Evolutionary conservation across 1,140 invertebrate species (phyloP).

Genomic region (Dolichoris vasculosae): DNA sequence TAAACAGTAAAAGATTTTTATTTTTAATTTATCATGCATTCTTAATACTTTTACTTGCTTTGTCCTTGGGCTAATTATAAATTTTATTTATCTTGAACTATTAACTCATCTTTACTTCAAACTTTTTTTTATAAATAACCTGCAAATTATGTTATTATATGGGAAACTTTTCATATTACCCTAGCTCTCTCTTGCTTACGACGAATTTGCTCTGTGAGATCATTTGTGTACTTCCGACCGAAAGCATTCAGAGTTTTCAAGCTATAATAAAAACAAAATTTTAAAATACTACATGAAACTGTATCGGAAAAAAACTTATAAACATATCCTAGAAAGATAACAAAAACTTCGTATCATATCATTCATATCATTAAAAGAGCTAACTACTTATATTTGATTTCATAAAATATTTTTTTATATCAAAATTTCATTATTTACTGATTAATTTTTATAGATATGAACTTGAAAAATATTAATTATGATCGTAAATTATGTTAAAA

Average conservation of each 20-base stretch:
- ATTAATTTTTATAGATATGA: no score
- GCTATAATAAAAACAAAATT: slow-evolving; percentile 55
- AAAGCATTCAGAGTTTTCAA: slow-evolving; percentile 57
- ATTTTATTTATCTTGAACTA: background rate
- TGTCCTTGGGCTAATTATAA: background rate
- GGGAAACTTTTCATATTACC: slow-evolving; percentile 56
- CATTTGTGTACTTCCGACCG: slow-evolving; percentile 63
- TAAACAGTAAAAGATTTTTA: background rate
- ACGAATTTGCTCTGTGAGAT: slow-evolving; percentile 66
- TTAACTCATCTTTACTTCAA: background rate
- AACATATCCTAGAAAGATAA: no score
- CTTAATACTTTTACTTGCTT: background rate
- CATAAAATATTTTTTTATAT: no score
- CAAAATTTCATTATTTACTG: no score
- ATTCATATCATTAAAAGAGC: no score
- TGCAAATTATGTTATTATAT: background rate
- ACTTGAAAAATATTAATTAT: no score
- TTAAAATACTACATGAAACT: background rate
- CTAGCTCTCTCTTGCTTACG: slow-evolving; percentile 60
- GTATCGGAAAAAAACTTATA: no score
- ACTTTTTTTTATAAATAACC: no score
- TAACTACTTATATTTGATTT: no score
- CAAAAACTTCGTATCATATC: no score
- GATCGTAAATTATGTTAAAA: no score
- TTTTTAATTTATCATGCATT: background rate